phyloP scores from a whole-genome alignment of 2,113 vertebrate species.

The Ptilorrhoa leucosticta region DNA sequence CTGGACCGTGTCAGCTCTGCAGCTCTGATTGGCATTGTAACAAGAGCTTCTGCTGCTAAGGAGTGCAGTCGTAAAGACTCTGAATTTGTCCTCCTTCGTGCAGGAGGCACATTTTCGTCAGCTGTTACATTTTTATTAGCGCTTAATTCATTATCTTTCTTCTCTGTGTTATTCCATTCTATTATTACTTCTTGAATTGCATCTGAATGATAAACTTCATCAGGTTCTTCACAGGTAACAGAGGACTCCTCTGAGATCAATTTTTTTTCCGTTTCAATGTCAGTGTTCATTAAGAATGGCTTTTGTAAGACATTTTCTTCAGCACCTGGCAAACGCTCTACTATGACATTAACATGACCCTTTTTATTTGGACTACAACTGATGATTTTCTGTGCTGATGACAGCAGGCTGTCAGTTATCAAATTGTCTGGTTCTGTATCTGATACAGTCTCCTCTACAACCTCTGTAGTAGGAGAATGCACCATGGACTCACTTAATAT shows the following conservation, averaged over 20 bases:
- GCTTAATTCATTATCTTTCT: constrained; percentile 63
- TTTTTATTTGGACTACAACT: constrained; percentile 87
- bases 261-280: constrained; percentile 72
- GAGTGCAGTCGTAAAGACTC: constrained; percentile 94
- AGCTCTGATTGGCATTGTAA: constrained; percentile 91
- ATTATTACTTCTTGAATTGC: constrained; percentile 76
- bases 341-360: constrained; percentile 95
- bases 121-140: constrained; percentile 31
- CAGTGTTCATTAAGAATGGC: constrained; percentile 78
- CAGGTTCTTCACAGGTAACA: constrained; percentile 34
- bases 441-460: constrained; percentile 77
- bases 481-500: constrained; percentile 20
- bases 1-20: constrained; percentile 76
- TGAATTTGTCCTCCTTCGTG: constrained; percentile 89
- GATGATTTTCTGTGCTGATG: constrained; percentile 96
- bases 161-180: constrained; percentile 71
- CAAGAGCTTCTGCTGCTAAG: constrained; percentile 90
- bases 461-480: constrained; percentile 67
- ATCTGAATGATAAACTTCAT: constrained; percentile 44
- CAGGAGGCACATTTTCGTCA: constrained; percentile 89
- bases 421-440: constrained; percentile 77
- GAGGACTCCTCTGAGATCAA: constrained; percentile 44
- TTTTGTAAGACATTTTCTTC: constrained; percentile 81
- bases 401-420: constrained; percentile 84
- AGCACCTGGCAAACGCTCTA: constrained; percentile 89